Base-by-base conservation (phyloP, 2,888 invertebrate genomes). In the Gnatocerus cornutus region DNA sequence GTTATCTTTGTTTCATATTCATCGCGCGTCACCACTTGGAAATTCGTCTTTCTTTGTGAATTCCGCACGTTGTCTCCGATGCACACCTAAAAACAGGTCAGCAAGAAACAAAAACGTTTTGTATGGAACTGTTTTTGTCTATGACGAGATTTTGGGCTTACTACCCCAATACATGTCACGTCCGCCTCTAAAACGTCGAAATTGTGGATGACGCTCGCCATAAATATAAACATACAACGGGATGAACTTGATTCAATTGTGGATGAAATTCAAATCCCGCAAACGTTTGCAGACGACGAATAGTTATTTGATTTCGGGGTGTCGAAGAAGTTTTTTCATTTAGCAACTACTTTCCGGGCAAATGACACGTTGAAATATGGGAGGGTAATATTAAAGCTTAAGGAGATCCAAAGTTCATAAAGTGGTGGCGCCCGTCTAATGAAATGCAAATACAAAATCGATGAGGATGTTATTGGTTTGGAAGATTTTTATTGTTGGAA, bases 371-470 rank as follows among this genome's bases (percentile, higher is more conserved):
- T 41, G 43, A 59, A 46, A 59, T 59, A 59, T 16, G 46, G 30
- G 12, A 16, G 43, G 16, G 29, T 27, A 46, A 59, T 59, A 59
- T 59, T 59, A 59, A 59, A 59, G 59, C 59, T 46, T 59, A 45
- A 46, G 33, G 59, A 30, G 59, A 59, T 59, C 10, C 37, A 50
- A 61, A 61, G 61, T 61, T 61, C 50, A 50, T 50, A 50, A 50
- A 48, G 48, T 46, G 61, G 29, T 61, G 39, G 37, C 12, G 46
- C 37, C n/a, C 48, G 37, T 61, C 13, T 61, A 61, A 61, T 61
- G 61, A 50, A 61, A 61, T 61, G 61, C 61, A 61, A 61, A 61
- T 61, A 61, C 48, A 61, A 61, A 61, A 61, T 61, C 61, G 61
- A 61, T 61, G 48, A 6, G 21, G 48, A 48, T 39, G 50, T 61